A percentile compares a stretch with the other conserved stretches of the same genome.
These are phyloP conservation scores for mouse (Mus musculus) DNA, from an alignment of 2,113 vertebrate species.

Conservation along the genomic window GRCm39 chr12:16832001-16832500, in stretches of 20 bases:
- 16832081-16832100: neutral
- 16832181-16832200: neutral
- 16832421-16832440: fast-evolving
- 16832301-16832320: neutral
- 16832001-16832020: neutral
- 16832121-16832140: slow-evolving; percentile 11
- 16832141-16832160: neutral
- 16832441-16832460: fast-evolving
- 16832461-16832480: neutral
- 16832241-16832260: neutral
- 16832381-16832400: neutral
- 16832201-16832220: neutral
- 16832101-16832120: neutral
- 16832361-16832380: fast-evolving
- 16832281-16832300: neutral
- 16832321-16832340: neutral
- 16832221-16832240: neutral
- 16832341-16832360: neutral
- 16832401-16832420: neutral
- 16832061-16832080: neutral
- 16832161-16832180: slow-evolving; percentile 4
- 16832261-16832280: neutral
- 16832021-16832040: neutral
- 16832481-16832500: neutral
- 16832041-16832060: neutral